Evolutionary conservation across 2,888 invertebrate genomes (phyloP), one percentile per base, ranked within the genome.

Genomic region (Parascotia fuliginaria): DNA sequence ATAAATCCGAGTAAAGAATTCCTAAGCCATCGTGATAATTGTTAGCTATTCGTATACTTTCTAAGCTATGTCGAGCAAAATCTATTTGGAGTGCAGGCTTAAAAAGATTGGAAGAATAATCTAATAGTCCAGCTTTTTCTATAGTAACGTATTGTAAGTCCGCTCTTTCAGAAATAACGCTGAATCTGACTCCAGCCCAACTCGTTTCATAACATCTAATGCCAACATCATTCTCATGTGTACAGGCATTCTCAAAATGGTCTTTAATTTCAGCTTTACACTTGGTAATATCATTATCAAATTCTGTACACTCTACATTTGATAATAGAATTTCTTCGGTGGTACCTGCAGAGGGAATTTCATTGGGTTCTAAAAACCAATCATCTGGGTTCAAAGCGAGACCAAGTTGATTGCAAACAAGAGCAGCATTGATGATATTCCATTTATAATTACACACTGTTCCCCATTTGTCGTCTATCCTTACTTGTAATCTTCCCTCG

Each of bases 381-480:
- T 98, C 97, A 62, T 96, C 95, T 0, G 98, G 98, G 83, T 99
- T 98, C 11, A 98, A 93, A 0, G 97, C 97, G 55, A 97, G 93
- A 0, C 99, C 99, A 57, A 99, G 88, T 85, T 99, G 99, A 83
- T 98, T 97, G 75, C 99, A 99, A 0, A 97, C 98, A 38, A 99
- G 87, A 0, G 98, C 97, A 0, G 99, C 98, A 76, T 98, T 96
- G 33, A 95, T 93, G 13, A 97, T 95, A 34, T 96, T 98, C 98
- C 99, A 99, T 36, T 96, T 97, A 79, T 99, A 97, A 85, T 97
- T 97, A 80, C 99, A 99, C 0, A 99, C 97, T 0, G 99, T 99
- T 27, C 99, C 99, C 99, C 99, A 99, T 79, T 95, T 95, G 0
- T 96, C 96, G 51, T 96, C 95, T 6, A 98, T 92, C 71, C 95